Conservation (phyloP, 1,140 invertebrate species). For the Apis dorsata region DNA sequence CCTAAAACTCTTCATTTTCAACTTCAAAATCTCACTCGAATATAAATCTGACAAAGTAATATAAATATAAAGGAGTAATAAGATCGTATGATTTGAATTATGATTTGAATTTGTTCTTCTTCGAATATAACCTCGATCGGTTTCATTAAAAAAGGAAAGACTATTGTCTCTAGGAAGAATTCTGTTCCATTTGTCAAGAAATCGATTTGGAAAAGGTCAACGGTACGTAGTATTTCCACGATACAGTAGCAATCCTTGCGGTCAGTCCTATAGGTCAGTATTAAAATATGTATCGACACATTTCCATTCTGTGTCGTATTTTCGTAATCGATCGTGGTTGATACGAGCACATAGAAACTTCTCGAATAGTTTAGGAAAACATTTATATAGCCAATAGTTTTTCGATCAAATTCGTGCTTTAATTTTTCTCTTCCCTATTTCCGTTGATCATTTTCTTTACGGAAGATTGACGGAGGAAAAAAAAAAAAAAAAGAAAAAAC, state of each 20-base stretch:
- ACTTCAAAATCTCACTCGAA: neutral
- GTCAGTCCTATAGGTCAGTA: conserved; percentile 8
- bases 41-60: neutral
- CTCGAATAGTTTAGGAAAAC: neutral
- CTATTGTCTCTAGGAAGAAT: neutral
- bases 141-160: neutral
- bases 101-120: neutral
- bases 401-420: neutral
- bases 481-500: neutral
- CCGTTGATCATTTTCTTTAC: neutral
- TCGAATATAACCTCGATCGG: neutral
- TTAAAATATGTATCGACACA: conserved; percentile 28
- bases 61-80: too few species aligned
- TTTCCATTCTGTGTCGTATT: neutral
- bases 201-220: conserved; percentile 26
- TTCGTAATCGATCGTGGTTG: neutral
- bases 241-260: neutral
- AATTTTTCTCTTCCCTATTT: neutral
- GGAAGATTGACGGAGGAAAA: neutral
- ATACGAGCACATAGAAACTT: neutral
- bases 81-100: too few species aligned
- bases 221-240: neutral
- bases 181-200: conserved; percentile 9
- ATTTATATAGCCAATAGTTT: neutral
- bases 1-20: too few species aligned